Evolutionary conservation across 2,113 vertebrate genomes (phyloP), one percentile per base, ranked within the genome.

Genomic region (Ranitomeya imitator): DNA sequence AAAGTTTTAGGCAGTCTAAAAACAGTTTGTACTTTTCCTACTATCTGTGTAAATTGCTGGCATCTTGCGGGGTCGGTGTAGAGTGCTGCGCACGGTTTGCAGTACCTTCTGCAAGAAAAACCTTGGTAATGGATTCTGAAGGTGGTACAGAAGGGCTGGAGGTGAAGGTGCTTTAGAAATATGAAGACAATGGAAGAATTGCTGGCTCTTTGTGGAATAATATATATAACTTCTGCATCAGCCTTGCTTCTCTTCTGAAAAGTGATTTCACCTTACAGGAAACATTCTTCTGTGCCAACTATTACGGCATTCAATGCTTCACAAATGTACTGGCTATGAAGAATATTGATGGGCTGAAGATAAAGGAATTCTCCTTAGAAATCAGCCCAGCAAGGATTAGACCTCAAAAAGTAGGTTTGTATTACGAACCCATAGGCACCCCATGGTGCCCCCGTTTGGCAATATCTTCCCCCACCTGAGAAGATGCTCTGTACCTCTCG

Each of bases 121-220:
- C 14, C 31, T 45, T 21, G 37, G 67, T 83, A 88, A 88, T 88
- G 69, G 80, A 88, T 83, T 88, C 59, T 37, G 80, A 88, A 88
- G 69, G 69, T 88, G 86, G 65, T 23, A 88, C 67, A 83, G 54
- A 52, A 82, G 80, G 57, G 71, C 86, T 83, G 37, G 19, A 88
- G 79, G 86, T 88, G 79, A 88, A 88, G 86, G 79, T 60, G 57
- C 69, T 88, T 77, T 83, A 83, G 55, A 83, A 88, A 51, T 65
- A 59, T 57, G 67, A 63, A 83, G 86, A 88, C 80, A 82, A 83
- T 88, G 12, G 59, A 54, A 63, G 80, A 4, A 83, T 77, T 83
- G 45, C 67, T 74, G 59, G 86, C 79, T 87, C 52, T 80, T 87
- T 81, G 63, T 73, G 55, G 7, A 83, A 76, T 88, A 83, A 83